Evolutionary conservation across 2,797 vertebrate genomes (phyloP).

Genomic region (Myotis pilosus): DNA sequence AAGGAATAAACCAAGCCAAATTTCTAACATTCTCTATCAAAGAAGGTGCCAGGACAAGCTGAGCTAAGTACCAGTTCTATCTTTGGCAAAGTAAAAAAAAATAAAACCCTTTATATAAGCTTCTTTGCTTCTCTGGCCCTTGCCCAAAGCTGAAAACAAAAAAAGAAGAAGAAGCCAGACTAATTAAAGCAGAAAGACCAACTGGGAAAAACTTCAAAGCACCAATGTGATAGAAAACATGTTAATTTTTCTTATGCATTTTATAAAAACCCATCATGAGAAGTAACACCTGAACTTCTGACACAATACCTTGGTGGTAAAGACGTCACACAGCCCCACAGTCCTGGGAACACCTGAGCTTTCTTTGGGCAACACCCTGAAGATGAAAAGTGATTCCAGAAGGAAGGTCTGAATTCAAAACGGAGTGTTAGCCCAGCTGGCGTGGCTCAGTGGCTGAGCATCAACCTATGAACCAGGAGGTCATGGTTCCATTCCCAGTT

Average conservation of each 20-base stretch:
- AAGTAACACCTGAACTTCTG: not conserved
- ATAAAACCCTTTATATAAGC: slow-evolving; percentile 44
- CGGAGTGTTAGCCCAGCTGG: not conserved
- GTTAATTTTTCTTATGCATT: not conserved
- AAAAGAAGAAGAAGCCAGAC: not conserved
- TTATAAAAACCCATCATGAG: not conserved
- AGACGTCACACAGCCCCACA: not conserved
- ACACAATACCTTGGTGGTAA: no score
- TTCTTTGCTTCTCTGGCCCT: slow-evolving; percentile 46
- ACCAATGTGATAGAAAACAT: not conserved
- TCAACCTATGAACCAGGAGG: no score
- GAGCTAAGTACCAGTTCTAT: slow-evolving; percentile 42
- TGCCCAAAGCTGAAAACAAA: not conserved
- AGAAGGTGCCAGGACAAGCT: slow-evolving; percentile 48
- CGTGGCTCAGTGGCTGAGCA: no score
- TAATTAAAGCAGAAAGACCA: slow-evolving; percentile 20
- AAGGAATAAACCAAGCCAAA: not conserved
- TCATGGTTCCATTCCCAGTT: no score
- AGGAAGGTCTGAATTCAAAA: not conserved
- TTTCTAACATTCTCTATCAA: slow-evolving; percentile 16
- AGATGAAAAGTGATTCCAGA: not conserved
- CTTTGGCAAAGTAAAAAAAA: slow-evolving; percentile 16
- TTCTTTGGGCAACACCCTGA: not conserved
- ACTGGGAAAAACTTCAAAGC: not conserved
- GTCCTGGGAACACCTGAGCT: not conserved